phyloP scores from a whole-genome alignment of 1,140 invertebrate species.

The Apis laboriosa region DNA sequence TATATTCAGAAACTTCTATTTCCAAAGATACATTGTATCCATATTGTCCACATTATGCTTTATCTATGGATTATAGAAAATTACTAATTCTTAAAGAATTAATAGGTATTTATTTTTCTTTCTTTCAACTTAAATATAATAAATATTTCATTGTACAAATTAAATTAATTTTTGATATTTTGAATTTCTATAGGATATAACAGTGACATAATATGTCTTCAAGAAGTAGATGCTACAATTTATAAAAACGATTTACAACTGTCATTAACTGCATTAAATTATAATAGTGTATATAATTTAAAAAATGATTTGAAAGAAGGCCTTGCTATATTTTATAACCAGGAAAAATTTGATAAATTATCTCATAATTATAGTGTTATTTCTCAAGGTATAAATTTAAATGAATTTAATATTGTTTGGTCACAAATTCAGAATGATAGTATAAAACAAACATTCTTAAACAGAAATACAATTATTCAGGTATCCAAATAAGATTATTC shows the following conservation, averaged over 20 bases:
- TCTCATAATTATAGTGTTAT: conserved; percentile 76
- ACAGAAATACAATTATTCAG: conserved; percentile 84
- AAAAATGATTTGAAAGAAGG: conserved; percentile 91
- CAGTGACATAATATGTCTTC: conserved; percentile 93
- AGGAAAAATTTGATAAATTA: conserved; percentile 83
- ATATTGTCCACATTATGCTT: conserved; percentile 89
- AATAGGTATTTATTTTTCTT: conserved; percentile 81
- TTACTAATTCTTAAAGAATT: conserved; percentile 92
- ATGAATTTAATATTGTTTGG: conserved; percentile 84
- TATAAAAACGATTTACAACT: conserved; percentile 87
- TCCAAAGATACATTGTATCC: conserved; percentile 87
- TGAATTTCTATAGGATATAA: conserved; percentile 87
- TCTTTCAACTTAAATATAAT: background rate
- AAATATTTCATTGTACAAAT: too few relatives aligned
- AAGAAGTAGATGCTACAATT: conserved; percentile 94
- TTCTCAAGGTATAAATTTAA: conserved; percentile 82
- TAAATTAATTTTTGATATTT: background rate
- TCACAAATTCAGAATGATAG: conserved; percentile 83
- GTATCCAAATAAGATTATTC: conserved; percentile 46
- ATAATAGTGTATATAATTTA: conserved; percentile 84
- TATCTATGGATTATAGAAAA: conserved; percentile 93
- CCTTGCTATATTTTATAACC: conserved; percentile 88
- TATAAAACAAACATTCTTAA: conserved; percentile 83
- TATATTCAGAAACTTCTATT: conserved; percentile 91
- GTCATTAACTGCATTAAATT: conserved; percentile 82